A percentile compares a stretch with the other conserved stretches of the same genome.
Conservation (phyloP, 2,888 invertebrate genomes). For the Andrena marginata region DNA sequence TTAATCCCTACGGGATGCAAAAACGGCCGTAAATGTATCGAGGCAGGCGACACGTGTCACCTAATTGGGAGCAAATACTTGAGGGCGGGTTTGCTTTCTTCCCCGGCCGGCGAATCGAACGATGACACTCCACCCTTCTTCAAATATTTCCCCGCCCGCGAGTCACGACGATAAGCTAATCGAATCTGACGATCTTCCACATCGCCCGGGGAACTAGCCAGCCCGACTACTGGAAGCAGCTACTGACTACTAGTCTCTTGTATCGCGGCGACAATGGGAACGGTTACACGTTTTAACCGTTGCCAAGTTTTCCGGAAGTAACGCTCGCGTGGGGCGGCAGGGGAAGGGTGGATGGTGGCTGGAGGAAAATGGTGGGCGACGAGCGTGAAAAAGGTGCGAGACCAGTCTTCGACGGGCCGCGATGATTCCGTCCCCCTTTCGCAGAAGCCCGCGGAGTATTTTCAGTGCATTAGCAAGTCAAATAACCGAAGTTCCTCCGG, state of each 20-base stretch:
- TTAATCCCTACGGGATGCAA: conserved; percentile 67
- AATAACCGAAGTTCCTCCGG: conserved; percentile 74
- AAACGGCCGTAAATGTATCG: conserved; percentile 76
- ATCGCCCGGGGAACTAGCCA: not conserved
- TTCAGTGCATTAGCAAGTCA: conserved; percentile 80
- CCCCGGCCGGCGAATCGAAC: not conserved
- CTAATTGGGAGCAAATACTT: conserved; percentile 74
- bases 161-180: conserved; percentile 5
- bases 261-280: not conserved
- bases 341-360: not conserved
- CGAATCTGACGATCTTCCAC: conserved; percentile 8
- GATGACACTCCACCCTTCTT: not conserved
- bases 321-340: not conserved
- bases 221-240: not conserved
- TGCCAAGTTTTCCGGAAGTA: conserved; percentile 4
- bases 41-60: conserved; percentile 73
- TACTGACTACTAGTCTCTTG: not conserved
- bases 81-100: conserved; percentile 54
- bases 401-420: conserved; percentile 67
- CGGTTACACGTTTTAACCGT: not conserved
- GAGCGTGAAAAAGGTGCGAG: conserved; percentile 51
- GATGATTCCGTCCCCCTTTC: conserved; percentile 58
- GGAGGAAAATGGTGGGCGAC: conserved; percentile 17
- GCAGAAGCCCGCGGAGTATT: conserved; percentile 76
- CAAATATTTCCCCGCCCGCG: conserved; percentile 14